Base-by-base conservation (phyloP, 1,140 invertebrate genomes). In the Dysdera silvatica region DNA sequence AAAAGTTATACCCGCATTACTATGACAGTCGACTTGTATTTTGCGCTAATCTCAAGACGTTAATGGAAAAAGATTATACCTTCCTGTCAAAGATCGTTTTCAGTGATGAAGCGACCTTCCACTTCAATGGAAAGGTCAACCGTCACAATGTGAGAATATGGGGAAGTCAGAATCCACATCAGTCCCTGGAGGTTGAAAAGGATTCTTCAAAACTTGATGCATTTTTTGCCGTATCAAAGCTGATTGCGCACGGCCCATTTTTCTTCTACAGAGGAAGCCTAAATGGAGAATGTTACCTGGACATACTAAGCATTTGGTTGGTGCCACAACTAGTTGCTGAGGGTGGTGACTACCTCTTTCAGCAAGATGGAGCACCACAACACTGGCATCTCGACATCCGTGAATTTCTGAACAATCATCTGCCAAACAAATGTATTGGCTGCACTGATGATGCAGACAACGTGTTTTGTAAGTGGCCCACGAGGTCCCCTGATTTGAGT, bases 391-490 rank as follows among this genome's bases (percentile, higher is more conserved):
- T 49, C 12, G 23, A 10, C 29, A 28, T 49, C 23, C 47, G 20
- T 49, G 47, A 49, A 28, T 23, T 28, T 26, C 18, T 49, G 18
- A 28, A 24, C 14, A 28, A 10, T 49, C 47, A 28, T 12, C 47
- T 49, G 23, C 23, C 23, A 23, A 49, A 49, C 47, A 49, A 20
- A 16, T 53, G 51, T n/a, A 53, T 53, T 26, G 31, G 32, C n/a
- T 35, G 33, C n/a, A 53, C 37, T 2, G 31, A 43, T 16, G 41
- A 28, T 20, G 49, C 61, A 32, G n/a, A n/a, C n/a, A n/a, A n/a
- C n/a, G n/a, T n/a, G n/a, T n/a, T n/a, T n/a, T n/a, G n/a, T n/a
- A 31, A 52, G 20, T 70, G 66, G 68, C 66, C 66, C 18, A 56
- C 69, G 31, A 32, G 41, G 24, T 61, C 55, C 23, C 66, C 68